Base-by-base conservation (phyloP, 2,797 vertebrate species). In the Sebastes oblongus region DNA sequence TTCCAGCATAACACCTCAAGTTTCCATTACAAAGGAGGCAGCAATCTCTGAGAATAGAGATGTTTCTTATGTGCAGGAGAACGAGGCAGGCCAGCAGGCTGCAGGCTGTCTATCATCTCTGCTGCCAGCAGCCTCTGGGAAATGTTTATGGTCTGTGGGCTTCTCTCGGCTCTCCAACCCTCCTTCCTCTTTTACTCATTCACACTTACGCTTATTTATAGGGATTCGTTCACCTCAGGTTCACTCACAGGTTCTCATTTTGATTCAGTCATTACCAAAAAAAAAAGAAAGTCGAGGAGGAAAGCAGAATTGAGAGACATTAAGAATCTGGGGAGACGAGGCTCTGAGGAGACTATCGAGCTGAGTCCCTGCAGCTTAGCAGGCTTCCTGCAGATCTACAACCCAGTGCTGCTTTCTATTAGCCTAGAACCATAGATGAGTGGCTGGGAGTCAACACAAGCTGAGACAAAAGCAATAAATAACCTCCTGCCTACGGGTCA, bases 381-480 rank as follows among this genome's bases (percentile, higher is more conserved):
- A 20, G 71, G 74, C 76, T 86, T 87, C 84, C 88, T 78, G 78
- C 80, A 77, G 89, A 86, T 86, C 82, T 89, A 89, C 85, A 88
- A 55, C 82, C 80, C 77, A 77, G 71, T 67, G 83, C 79, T 90
- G 85, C 82, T 93, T 90, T 91, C 89, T 87, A 86, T 90, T 88
- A 91, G 88, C 88, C 90, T 67, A 82, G 78, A 89, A 92, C 82
- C 88, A 81, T 78, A 91, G 88, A 88, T 85, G 91, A 93, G 84
- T 84, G 78, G 80, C 89, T 81, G 61, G 85, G 73, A 92, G 92
- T 89, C 92, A 90, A 90, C 89, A 86, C 87, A 75, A 85, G 86
- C 86, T 81, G 88, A 89, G 90, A 92, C 89, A 91, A 91, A 92
- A 80, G 91, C 92, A 92, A 94, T 94, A 94, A 95, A 95, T 94